A percentile compares a stretch with the other conserved stretches of the same genome.
Conservation (phyloP, 2,888 invertebrate genomes). For the Phrixothrix hirtus region DNA sequence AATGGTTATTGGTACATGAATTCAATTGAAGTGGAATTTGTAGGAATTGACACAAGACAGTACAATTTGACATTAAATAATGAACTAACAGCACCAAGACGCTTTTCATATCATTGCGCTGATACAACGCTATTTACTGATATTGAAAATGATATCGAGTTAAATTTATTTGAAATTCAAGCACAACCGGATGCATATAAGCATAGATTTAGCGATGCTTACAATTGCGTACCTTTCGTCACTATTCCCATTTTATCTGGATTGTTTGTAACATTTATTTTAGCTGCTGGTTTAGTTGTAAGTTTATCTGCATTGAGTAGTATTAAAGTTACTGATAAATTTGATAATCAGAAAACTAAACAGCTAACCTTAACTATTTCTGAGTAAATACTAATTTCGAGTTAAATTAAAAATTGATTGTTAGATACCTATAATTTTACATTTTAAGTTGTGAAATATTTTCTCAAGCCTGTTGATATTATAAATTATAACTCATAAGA, state of each 20-base stretch:
- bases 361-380: conserved; percentile 63
- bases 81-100: conserved; percentile 45
- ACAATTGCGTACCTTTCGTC: conserved; percentile 76
- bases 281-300: conserved; percentile 66
- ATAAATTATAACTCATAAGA: too few species aligned
- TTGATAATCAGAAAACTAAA: conserved; percentile 82
- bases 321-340: conserved; percentile 80
- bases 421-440: too few species aligned
- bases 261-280: conserved; percentile 65
- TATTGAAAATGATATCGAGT: conserved; percentile 41
- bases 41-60: conserved; percentile 31
- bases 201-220: conserved; percentile 60
- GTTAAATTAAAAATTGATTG: neutral
- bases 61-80: conserved; percentile 43
- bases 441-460: too few species aligned
- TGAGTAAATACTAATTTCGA: conserved; percentile 38
- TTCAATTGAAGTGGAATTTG: conserved; percentile 43
- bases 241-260: conserved; percentile 76
- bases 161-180: conserved; percentile 54
- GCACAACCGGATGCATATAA: conserved; percentile 54
- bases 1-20: conserved; percentile 51
- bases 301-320: conserved; percentile 71
- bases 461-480: too few species aligned
- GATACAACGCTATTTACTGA: conserved; percentile 49
- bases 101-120: conserved; percentile 58